Base-by-base conservation (phyloP, 2,888 invertebrate species). In the Heliconius charithonia region DNA sequence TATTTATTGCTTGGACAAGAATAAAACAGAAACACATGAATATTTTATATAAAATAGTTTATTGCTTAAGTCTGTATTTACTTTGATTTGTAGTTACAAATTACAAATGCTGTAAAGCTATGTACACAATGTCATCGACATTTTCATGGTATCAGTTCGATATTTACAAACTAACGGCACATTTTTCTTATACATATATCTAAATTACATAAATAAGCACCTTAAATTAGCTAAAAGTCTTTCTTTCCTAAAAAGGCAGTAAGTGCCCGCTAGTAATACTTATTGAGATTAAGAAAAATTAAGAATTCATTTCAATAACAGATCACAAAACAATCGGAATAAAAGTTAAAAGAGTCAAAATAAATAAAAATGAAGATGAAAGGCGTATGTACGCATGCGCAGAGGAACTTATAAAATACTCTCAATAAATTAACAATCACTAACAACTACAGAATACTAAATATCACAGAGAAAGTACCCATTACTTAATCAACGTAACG, bases 391-490 rank as follows among this genome's bases (percentile, higher is more conserved):
- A 83, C 76, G 79, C 45, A 75, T 67, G 51, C 79, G 81, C 79
- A 82, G 75, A 86, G 84, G 92, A 93, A 93, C 93, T 92, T 87
- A 89, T 92, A 92, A 94, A 83, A 86, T 86, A 86, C 91, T 92
- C 89, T 90, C 88, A 95, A 95, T 94, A 94, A 95, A 94, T 94
- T 93, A 94, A 90, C 88, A 87, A 89, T 90, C 89, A 67, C 41
- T 67, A 90, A 85, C 89, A 92, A 90, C 90, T 93, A 93, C 86
- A 92, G 91, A 93, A 93, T 93, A 93, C 93, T 94, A 92, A 93
- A 95, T 95, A 95, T 95, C 95, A 95, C 95, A 95, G 95, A 92
- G 92, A 90, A 91, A 91, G 92, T 95, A 95, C 95, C 95, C 95
- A 95, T 92, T 92, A 92, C 93, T 93, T 94, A 92, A 90, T 92